Base-by-base conservation (phyloP, 2,888 invertebrate species). In the Pyralis farinalis region DNA sequence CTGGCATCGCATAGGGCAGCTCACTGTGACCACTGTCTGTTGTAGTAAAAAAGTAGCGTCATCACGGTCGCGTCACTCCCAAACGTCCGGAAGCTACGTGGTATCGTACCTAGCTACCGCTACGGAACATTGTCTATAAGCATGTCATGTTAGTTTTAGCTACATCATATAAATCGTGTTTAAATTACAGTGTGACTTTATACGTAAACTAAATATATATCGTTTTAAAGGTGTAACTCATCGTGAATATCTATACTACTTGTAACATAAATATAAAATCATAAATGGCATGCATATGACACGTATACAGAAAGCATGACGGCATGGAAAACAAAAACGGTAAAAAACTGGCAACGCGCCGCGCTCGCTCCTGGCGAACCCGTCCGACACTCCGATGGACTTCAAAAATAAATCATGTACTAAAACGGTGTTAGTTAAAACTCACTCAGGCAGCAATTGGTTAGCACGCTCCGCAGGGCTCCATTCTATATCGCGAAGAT, bases 401-500 rank as follows among this genome's bases (percentile, higher is more conserved):
- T 88, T 88, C 88, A 88, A 88, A 87, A 88, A 88, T 88, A 88
- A 87, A 88, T 84, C 61, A 74, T 75, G 70, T 74, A 65, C 50
- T 58, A 59, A 64, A 62, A 65, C 58, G 57, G 60, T 66, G 84
- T 87, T 86, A 86, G 85, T 86, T 60, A 73, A 82, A 84, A 77
- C 86, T 86, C 89, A 89, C 89, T 89, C 89, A 89, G 89, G 89
- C 89, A 89, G 87, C 87, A 81, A 70, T 84, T 71, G 86, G 85
- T 88, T 88, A 88, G 85, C 85, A 82, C 75, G 67, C 74, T 78
- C 74, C 70, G 66, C 58, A 66, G 76, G 72, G 61, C 51, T 64
- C 63, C 63, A 53, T 51, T 59, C 60, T 63, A 63, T 42, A 59
- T 60, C 59, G 71, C 68, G 58, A 71, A 68, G 73, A 68, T 61